These are phyloP conservation scores for Varanus komodoensis DNA, from an alignment of 2,113 vertebrate genomes.

Conservation along the genomic window DNA sequence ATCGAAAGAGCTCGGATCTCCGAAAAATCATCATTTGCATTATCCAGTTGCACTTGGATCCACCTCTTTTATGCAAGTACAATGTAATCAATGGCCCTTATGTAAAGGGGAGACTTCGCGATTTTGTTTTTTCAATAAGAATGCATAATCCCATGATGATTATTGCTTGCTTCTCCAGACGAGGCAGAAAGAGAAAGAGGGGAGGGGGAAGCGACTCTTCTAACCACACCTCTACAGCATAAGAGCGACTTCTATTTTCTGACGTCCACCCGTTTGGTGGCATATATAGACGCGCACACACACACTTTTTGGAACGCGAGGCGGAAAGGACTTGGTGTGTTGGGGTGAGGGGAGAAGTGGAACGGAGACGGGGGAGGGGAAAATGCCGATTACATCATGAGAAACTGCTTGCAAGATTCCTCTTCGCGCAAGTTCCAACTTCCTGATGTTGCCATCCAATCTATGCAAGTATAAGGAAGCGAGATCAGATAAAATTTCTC, in stretches of 20 bases:
- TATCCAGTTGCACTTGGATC: background rate
- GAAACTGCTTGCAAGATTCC: constrained; percentile 19
- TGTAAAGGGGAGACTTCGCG: background rate
- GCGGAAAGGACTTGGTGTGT: background rate
- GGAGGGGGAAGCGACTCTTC: background rate
- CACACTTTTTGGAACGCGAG: background rate
- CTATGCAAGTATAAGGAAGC: background rate
- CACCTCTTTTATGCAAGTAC: background rate
- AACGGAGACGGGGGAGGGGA: background rate
- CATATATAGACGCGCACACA: background rate
- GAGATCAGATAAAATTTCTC: background rate
- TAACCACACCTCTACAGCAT: background rate
- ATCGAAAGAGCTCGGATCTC: no score
- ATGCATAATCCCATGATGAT: constrained; percentile 8
- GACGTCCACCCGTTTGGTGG: background rate
- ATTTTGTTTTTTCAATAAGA: background rate
- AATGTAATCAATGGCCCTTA: constrained; percentile 11
- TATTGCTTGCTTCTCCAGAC: background rate
- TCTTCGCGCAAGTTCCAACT: background rate
- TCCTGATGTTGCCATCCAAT: constrained; percentile 11
- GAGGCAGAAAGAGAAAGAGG: background rate
- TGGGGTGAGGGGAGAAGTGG: background rate
- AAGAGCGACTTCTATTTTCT: background rate
- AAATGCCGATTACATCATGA: constrained; percentile 33
- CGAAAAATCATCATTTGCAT: background rate